A percentile compares a stretch with the other conserved stretches of the same genome.
These are phyloP conservation scores for Eufriesea mexicana DNA, from an alignment of 1,140 invertebrate genomes.

Conservation along the genomic window DNA sequence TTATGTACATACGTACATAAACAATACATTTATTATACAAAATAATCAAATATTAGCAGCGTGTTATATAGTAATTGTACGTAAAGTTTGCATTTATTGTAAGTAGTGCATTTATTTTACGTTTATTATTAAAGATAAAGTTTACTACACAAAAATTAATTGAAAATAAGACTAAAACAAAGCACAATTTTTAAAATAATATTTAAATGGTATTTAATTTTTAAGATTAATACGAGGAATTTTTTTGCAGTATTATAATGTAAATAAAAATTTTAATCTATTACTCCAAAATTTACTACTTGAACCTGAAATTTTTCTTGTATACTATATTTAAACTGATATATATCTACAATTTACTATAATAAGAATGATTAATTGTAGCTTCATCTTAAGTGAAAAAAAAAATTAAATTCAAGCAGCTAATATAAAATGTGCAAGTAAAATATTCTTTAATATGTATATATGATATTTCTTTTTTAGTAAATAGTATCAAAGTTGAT, in stretches of 20 bases:
- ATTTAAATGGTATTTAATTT: conserved; percentile 35
- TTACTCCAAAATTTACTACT: conserved; percentile 32
- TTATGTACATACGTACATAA: conserved; percentile 60
- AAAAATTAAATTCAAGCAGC: conserved; percentile 12
- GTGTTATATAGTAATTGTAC: conserved; percentile 54
- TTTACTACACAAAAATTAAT: conserved; percentile 15
- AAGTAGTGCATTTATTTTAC: conserved; percentile 74
- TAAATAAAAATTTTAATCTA: conserved; percentile 48
- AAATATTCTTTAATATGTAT: conserved; percentile 13
- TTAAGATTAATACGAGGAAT: conserved; percentile 23
- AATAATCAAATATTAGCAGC: conserved; percentile 35
- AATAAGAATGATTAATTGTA: conserved; percentile 14
- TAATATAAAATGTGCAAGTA: conserved; percentile 1
- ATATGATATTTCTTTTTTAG: conserved; percentile 15
- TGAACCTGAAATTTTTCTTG: conserved; percentile 25
- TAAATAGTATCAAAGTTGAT: conserved; percentile 3
- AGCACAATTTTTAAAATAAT: conserved; percentile 42
- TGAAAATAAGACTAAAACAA: neutral
- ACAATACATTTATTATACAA: conserved; percentile 50
- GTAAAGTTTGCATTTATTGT: conserved; percentile 68
- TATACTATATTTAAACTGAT: conserved; percentile 5
- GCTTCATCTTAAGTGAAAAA: conserved; percentile 5
- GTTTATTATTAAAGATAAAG: conserved; percentile 23
- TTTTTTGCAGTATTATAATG: conserved; percentile 46
- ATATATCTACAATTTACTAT: conserved; percentile 7